Evolutionary conservation across 1,140 invertebrate genomes (phyloP).

Genomic region (Listronotus oregonensis): DNA sequence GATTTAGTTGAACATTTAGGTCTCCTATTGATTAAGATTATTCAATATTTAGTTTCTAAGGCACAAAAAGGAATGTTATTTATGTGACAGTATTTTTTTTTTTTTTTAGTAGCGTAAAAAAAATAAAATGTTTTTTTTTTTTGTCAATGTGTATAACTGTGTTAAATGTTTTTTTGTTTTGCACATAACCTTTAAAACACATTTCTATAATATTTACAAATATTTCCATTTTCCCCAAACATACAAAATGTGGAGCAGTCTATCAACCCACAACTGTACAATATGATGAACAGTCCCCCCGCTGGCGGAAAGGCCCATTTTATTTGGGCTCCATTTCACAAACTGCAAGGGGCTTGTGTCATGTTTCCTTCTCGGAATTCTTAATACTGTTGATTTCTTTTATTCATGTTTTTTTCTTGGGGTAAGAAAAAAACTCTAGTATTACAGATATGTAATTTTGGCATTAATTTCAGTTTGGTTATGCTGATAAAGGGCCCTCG

Average conservation of each 20-base stretch:
- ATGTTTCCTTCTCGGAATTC: slow-evolving; percentile 46
- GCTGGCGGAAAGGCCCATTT: slow-evolving; percentile 59
- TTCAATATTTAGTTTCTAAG: no score
- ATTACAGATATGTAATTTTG: no score
- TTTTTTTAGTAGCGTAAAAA: no score
- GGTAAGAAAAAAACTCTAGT: no score
- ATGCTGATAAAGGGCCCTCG: slow-evolving; percentile 50
- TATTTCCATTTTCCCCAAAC: no score
- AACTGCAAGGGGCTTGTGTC: slow-evolving; percentile 55
- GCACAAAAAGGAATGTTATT: no score
- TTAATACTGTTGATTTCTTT: slow-evolving; percentile 45
- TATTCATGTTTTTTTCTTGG: slow-evolving; percentile 44
- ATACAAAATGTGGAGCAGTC: slow-evolving; percentile 60
- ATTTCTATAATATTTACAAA: neutral
- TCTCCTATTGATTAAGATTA: slow-evolving; percentile 4
- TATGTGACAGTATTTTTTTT: no score
- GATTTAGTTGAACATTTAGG: slow-evolving; percentile 7
- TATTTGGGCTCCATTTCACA: slow-evolving; percentile 63
- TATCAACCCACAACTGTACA: slow-evolving; percentile 74
- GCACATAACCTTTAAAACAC: no score
- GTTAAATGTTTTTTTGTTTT: no score
- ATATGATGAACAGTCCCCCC: slow-evolving; percentile 63
- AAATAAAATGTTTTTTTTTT: no score
- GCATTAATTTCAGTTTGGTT: slow-evolving; percentile 41
- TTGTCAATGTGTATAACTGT: no score